Evolutionary conservation across 2,888 invertebrate species (phyloP), one percentile per base, ranked within the genome.

Genomic region (Acronicta psi): DNA sequence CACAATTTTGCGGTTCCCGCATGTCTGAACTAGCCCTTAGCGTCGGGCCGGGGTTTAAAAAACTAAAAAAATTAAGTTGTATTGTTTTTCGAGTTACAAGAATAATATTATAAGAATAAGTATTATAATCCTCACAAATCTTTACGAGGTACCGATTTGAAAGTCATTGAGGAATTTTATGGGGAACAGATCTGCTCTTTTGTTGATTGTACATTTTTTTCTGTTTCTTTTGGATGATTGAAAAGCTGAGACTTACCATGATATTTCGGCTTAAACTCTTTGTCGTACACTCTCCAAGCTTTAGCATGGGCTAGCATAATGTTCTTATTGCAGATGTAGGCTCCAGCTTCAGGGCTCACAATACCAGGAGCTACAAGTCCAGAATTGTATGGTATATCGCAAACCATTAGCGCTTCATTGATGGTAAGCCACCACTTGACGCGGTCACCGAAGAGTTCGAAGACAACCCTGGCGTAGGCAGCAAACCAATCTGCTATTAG

Each of bases 301-400:
- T 89, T 93, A 0, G 95, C 95, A 76, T 96, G 96, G 0, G 96
- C 95, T 54, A 94, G 77, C 16, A 96, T 77, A 29, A 95, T 73
- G 58, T 95, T 91, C 69, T 95, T 95, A 1, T 90, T 92, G 50
- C 95, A 95, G 10, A 93, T 61, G 75, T 96, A 96, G n/a, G 90
- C 85, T 0, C 89, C 94, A 8, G 90, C 79, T 1, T 92, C 93
- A 1, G 85, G 77, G 25, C 85, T 84, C 25, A 78, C 68, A 11
- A 86, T 45, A 11, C 80, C 85, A 1, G 92, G 92, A 1, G 92
- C 89, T 10, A 67, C 0, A 37, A 41, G 20, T 72, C 88, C 91
- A 0, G 85, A 83, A 16, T 88, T 91, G 69, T 94, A 95, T 0
- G 86, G 84, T 0, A 73, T 56, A 16, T 88, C 86, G 63, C 94